These are phyloP conservation scores for Lytechinus variegatus DNA, from an alignment of 35 echinoderm and acorn worm species.

Conservation along the genomic window DNA sequence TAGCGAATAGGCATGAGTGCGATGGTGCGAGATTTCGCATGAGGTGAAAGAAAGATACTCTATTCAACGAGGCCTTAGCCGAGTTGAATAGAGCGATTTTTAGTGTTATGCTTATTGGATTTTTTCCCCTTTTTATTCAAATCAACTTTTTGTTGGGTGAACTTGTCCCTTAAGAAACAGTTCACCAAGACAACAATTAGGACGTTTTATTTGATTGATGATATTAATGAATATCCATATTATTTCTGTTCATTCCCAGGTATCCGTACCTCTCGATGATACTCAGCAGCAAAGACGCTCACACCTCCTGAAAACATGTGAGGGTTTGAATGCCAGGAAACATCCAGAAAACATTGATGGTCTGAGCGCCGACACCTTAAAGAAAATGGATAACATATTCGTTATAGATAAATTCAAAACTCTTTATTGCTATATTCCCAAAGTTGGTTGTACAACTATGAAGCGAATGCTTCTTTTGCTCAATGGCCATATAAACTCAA, in stretches of 20 bases:
- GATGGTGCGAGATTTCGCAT: too few species aligned
- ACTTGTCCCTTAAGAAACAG: too few species aligned
- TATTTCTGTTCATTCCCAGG: not conserved
- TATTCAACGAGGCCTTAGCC: too few species aligned
- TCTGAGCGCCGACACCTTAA: not conserved
- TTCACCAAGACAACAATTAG: too few species aligned
- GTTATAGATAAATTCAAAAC: slow-evolving; percentile 67
- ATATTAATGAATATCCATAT: too few species aligned
- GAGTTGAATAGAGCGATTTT: too few species aligned
- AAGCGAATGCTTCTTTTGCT: slow-evolving; percentile 63
- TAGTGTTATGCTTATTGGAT: too few species aligned
- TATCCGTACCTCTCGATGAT: not conserved
- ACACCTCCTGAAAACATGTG: not conserved
- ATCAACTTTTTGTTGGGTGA: too few species aligned
- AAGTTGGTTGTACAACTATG: slow-evolving; percentile 77
- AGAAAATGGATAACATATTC: slow-evolving; percentile 42
- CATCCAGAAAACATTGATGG: not conserved
- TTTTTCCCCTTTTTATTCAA: too few species aligned
- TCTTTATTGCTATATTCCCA: slow-evolving; percentile 77
- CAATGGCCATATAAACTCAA: slow-evolving; percentile 1
- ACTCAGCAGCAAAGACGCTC: not conserved
- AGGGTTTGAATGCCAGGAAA: not conserved
- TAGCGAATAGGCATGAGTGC: too few species aligned
- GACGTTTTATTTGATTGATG: too few species aligned
- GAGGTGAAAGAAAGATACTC: too few species aligned